A percentile compares a stretch with the other conserved stretches of the same genome.
Evolutionary conservation across 2,888 invertebrate genomes (phyloP).

Genomic region (Biston stratarius): DNA sequence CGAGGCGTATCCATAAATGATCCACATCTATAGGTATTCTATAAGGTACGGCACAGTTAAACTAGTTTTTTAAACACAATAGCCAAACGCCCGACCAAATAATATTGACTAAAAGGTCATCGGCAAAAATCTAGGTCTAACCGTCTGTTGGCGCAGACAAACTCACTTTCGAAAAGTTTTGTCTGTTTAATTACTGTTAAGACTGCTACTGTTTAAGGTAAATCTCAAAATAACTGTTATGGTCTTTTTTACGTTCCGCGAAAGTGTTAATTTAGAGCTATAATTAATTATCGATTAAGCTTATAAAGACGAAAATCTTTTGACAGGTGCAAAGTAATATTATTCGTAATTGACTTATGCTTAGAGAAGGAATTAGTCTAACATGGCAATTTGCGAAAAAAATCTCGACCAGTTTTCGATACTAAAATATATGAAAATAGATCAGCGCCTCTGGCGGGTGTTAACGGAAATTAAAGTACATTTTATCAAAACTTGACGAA

Average conservation of each 20-base stretch:
- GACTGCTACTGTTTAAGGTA: neutral
- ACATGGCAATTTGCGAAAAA: neutral
- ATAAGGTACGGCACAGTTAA: constrained; percentile 13
- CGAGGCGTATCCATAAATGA: constrained; percentile 23
- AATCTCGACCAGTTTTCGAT: too few species aligned
- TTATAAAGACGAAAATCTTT: neutral
- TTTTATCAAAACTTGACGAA: too few species aligned
- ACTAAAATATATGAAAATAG: too few species aligned
- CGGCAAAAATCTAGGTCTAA: constrained; percentile 22
- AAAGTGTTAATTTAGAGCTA: constrained; percentile 15
- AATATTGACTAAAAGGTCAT: constrained; percentile 24
- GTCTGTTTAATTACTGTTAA: constrained; percentile 7
- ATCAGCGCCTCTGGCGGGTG: too few species aligned
- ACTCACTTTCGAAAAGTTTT: constrained; percentile 17
- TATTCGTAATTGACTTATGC: too few species aligned
- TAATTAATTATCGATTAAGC: constrained; percentile 6
- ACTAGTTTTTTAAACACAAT: constrained; percentile 18
- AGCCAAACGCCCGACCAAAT: constrained; percentile 8
- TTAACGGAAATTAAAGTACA: too few species aligned
- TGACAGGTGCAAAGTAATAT: neutral
- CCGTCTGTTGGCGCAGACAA: constrained; percentile 1
- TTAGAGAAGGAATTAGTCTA: neutral
- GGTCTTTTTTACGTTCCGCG: neutral
- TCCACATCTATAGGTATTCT: constrained; percentile 9
- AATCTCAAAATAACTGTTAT: neutral